Conservation (phyloP, 2,113 vertebrate species). For the Eubucco bourcierii region DNA sequence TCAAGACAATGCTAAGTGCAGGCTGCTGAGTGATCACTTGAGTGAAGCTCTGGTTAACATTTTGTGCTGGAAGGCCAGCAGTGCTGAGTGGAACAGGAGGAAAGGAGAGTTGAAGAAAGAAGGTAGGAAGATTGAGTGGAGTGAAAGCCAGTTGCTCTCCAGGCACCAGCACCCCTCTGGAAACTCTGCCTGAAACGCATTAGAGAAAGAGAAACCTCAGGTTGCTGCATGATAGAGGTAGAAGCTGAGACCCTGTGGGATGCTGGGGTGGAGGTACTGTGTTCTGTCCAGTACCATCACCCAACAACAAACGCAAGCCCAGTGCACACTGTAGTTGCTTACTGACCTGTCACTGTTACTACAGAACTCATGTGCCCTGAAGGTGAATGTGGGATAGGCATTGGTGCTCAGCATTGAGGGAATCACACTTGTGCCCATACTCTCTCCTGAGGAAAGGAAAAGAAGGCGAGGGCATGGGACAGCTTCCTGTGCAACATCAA, state of each 20-base stretch:
- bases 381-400: slow-evolving; percentile 39
- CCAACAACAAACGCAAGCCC: slow-evolving; percentile 13
- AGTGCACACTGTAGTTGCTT: slow-evolving; percentile 41
- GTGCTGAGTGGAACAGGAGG: background rate
- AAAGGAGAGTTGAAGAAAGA: slow-evolving; percentile 14
- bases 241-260: slow-evolving; percentile 37
- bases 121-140: background rate
- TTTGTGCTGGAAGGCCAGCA: slow-evolving; percentile 15
- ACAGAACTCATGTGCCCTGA: slow-evolving; percentile 3
- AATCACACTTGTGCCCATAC: slow-evolving; percentile 1
- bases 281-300: background rate
- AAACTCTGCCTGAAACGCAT: slow-evolving; percentile 30
- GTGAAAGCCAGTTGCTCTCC: slow-evolving; percentile 38
- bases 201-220: slow-evolving; percentile 19
- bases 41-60: background rate
- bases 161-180: background rate
- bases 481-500: slow-evolving; percentile 53
- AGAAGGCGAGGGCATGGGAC: slow-evolving; percentile 36
- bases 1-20: background rate
- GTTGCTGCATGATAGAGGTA: slow-evolving; percentile 57
- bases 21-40: background rate
- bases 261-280: background rate
- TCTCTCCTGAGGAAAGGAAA: slow-evolving; percentile 28
- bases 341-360: background rate
- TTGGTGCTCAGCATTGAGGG: slow-evolving; percentile 48